Base-by-base conservation (phyloP, 2,888 invertebrate species). In the Cartodere bifasciata region DNA sequence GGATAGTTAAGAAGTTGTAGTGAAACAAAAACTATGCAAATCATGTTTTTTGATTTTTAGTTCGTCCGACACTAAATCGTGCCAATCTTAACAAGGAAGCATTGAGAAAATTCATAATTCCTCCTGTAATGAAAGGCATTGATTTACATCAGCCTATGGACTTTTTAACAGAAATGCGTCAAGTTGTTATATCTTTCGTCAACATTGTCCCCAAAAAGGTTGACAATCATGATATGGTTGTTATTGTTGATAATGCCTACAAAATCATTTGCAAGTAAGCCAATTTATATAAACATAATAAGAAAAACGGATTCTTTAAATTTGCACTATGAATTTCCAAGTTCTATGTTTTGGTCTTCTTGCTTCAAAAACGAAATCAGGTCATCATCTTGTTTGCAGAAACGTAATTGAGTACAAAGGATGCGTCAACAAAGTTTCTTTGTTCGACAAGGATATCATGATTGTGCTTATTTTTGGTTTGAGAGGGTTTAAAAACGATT, bases 371-470 rank as follows among this genome's bases (percentile, higher is more conserved):
- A 9, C 10, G 6, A n/a, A n/a, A n/a, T n/a, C n/a, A n/a, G n/a
- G n/a, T n/a, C n/a, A n/a, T n/a, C n/a, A n/a, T n/a, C n/a, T 27
- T 27, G 15, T 9, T 17, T 29, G 21, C 16, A 53, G 53, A 7
- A 31, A 44, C 4, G 49, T 47, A 0, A 56, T 55, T 15, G 53
- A 59, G 9, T 60, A 65, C 38, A 66, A 69, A 29, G 77, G 77
- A 1, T 65, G 72, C 30, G 69, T 78, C 2, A 76, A 75, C 47
- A 77, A 76, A 49, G 69, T 74, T 3, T 74, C 72, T 0, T 63
- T 74, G 47, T 77, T 75, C 47, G 77, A 77, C 50, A 77, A 81
- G 58, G 81, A 81, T 42, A 64, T 79, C 44, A 75, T 79, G 64
- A 74, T 79, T 47, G 62, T 81, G 4, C 68, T 77, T 1, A 68